Evolutionary conservation across 2,888 invertebrate genomes (phyloP).

Genomic region (Holacanthella duospinosa): DNA sequence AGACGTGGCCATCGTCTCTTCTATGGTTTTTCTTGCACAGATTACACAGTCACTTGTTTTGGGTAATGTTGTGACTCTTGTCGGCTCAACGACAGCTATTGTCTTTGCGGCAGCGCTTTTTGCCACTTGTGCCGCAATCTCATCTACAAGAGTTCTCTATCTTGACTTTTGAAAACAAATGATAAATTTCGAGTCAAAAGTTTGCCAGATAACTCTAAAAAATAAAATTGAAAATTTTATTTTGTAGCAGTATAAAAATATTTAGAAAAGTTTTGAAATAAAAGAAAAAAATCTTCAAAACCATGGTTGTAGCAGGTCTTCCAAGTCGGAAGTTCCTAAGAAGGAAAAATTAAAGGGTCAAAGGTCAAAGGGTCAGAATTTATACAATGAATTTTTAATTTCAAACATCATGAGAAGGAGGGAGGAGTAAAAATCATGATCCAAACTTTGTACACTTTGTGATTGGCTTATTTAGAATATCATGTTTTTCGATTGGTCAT

Average conservation of each 20-base stretch:
- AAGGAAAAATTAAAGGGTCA: no score
- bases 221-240: no score
- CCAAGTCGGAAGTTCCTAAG: neutral
- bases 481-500: no score
- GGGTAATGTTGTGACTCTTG: constrained; percentile 67
- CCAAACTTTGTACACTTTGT: no score
- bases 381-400: no score
- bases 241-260: neutral
- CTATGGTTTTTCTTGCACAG: constrained; percentile 93
- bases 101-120: constrained; percentile 73
- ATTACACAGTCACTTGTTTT: constrained; percentile 77
- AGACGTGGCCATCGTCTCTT: constrained; percentile 85
- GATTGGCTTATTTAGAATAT: no score
- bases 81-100: constrained; percentile 78
- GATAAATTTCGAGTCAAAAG: no score
- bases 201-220: no score
- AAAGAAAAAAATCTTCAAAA: neutral
- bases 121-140: constrained; percentile 70
- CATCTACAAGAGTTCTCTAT: constrained; percentile 81
- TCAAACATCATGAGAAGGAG: no score
- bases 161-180: constrained; percentile 61
- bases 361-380: no score
- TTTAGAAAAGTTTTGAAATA: neutral
- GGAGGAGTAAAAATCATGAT: no score
- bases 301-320: neutral